Base-by-base conservation (phyloP, 2,888 invertebrate genomes). In the Amphimallon solstitiale region DNA sequence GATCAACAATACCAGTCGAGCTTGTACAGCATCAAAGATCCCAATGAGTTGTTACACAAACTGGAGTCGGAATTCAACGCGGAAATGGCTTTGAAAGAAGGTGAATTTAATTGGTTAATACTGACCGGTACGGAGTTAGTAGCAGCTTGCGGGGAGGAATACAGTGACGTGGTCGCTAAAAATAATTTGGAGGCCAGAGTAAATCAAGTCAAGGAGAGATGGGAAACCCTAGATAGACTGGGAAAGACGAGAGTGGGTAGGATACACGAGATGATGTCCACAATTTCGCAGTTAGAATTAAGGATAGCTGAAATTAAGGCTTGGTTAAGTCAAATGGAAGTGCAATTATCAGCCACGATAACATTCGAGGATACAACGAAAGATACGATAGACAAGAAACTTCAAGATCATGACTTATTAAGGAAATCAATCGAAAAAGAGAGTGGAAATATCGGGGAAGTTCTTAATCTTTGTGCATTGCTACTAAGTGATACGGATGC, bases 391-490 rank as follows among this genome's bases (percentile, higher is more conserved):
- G 90, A 93, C 67, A 85, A 87, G 12, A 89, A 89, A 75, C 83
- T 92, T 59, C 85, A 86, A 67, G 90, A 92, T 48, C 91, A 92
- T 66, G 91, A 93, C 40, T 86, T 87, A 61, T 85, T 94, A 23
- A 91, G 92, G 76, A 89, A 89, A 66, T 87, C 86, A 4, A 91
- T 95, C 43, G 92, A 93, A 78, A 85, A 87, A 14, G 90, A 93
- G 76, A 92, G 92, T 77, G 87, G 88, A 51, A 90, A 91, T 73
- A 87, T 95, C 2, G 91, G 90, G 1, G 92, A 93, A 76, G 88
- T 93, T 0, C 81, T 94, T 1, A 93, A 92, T 76, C 86, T 92
- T 12, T 92, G 93, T 74, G 92, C 94, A 74, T 85, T 92, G 48
- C 82, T 94, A 1, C 82, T 93, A 48, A 91, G 87, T 74, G 93